phyloP scores from a whole-genome alignment of 2,113 vertebrate genomes.

The Trachemys scripta region DNA sequence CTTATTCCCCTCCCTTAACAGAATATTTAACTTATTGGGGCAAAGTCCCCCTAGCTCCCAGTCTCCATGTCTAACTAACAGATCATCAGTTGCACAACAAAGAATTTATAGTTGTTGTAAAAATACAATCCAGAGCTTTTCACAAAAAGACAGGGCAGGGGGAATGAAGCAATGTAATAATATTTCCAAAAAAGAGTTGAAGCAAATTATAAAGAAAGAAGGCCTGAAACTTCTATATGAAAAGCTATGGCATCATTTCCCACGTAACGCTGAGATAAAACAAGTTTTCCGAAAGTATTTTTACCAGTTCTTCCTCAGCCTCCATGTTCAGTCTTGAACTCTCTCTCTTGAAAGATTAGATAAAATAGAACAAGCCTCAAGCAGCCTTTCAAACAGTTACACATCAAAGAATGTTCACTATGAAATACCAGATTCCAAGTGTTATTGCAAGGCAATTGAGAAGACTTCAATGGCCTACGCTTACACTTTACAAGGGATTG shows the following conservation, averaged over 20 bases:
- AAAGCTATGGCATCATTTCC: not conserved
- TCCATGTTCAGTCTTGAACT: not conserved
- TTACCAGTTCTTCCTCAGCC: not conserved
- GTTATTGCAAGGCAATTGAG: not conserved
- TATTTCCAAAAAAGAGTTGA: not conserved
- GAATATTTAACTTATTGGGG: not conserved
- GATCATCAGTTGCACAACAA: not conserved
- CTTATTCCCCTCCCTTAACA: not conserved
- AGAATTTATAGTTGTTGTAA: not conserved
- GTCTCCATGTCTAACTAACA: not conserved
- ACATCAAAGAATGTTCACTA: not conserved
- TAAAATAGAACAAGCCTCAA: not conserved
- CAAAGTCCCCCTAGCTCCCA: not conserved
- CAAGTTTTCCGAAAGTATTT: not conserved
- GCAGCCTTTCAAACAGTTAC: not conserved
- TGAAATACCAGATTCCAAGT: not conserved
- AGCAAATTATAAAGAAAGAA: not conserved
- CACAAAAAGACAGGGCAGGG: not conserved
- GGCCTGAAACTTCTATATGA: not conserved
- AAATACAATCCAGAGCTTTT: not conserved
- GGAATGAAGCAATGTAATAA: not conserved
- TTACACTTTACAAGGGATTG: not conserved
- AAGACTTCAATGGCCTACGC: not conserved
- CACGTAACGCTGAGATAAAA: not conserved
- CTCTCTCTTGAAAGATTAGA: not conserved